Evolutionary conservation across 2,888 invertebrate genomes (phyloP), one percentile per base, ranked within the genome.

Genomic region (Abrostola triplasia): DNA sequence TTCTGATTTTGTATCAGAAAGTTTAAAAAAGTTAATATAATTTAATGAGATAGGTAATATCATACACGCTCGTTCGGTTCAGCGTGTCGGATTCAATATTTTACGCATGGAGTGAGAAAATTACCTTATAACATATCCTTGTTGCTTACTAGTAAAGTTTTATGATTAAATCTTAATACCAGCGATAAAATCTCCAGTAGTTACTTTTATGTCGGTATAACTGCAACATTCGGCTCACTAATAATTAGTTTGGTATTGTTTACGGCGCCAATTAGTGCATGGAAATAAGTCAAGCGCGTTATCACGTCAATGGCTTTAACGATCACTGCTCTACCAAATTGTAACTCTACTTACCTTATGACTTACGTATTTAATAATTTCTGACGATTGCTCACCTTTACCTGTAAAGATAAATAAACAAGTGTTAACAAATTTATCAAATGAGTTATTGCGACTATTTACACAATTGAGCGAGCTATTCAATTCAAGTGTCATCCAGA

Each of bases 311-410:
- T 63, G 64, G 64, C 12, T 58, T 60, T 11, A 70, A 60, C 58
- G 52, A 63, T 75, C 57, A 65, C 58, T 63, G 65, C 49, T 60
- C 48, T 51, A 72, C 62, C 55, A 49, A 77, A 74, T 53, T 55
- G 62, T 72, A 59, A 63, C 62, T 53, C 49, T 44, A 57, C 63
- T 78, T 67, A 70, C 70, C 76, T 65, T 53, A 57, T 52, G 59
- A 70, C 41, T 70, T 73, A 64, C 56, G 67, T 66, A 63, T 57
- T 12, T 35, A 62, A 68, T 55, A 51, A 38, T 64, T 68, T 68
- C 42, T 65, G 44, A 6, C 5, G 44, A 64, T 68, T 69, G 77
- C 91, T 91, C 89, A 93, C 93, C 93, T 93, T 92, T 93, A 90
- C 93, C 93, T 93, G 92, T 58, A 88, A 92, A 80, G 80, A 79